Percentiles rank a stretch among this genome's conserved stretches.
phyloP scores from a whole-genome alignment of 2,797 vertebrate species.

The Chlorospingus semifuscus region DNA sequence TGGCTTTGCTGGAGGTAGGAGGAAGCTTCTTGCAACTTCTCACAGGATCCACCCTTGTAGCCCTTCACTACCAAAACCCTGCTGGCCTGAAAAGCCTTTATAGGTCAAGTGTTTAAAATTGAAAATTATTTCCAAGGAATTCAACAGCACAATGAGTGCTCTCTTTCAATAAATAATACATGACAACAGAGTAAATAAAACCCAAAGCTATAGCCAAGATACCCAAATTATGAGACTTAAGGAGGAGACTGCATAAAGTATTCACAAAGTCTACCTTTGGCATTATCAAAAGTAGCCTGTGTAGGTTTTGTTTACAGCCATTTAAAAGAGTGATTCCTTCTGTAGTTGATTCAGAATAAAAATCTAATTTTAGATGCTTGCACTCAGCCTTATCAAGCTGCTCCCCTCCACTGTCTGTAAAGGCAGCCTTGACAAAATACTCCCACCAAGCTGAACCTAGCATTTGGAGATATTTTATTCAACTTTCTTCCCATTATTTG shows the following conservation, averaged over 20 bases:
- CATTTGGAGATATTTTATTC: not conserved
- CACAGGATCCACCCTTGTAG: not conserved
- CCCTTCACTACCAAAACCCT: not conserved
- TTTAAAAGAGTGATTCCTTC: not conserved
- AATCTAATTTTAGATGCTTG: not conserved
- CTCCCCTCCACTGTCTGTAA: not conserved
- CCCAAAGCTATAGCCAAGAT: not conserved
- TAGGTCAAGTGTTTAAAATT: not conserved
- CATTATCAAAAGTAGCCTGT: not conserved
- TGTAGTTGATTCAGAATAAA: not conserved
- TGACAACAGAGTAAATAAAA: not conserved
- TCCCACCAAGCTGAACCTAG: not conserved
- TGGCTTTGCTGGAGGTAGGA: not conserved
- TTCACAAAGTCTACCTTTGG: not conserved
- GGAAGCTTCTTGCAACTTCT: not conserved
- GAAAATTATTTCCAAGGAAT: not conserved
- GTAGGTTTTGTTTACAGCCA: not conserved
- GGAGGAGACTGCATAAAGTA: not conserved
- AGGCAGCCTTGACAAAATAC: not conserved
- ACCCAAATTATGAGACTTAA: not conserved
- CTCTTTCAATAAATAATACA: not conserved
- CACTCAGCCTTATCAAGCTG: not conserved
- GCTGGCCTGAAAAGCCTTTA: not conserved
- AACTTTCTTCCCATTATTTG: not conserved
- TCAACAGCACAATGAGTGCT: not conserved